These are phyloP conservation scores for Sinocyclocheilus grahami DNA, from an alignment of 2,113 vertebrate species.

Conservation along the genomic window DNA sequence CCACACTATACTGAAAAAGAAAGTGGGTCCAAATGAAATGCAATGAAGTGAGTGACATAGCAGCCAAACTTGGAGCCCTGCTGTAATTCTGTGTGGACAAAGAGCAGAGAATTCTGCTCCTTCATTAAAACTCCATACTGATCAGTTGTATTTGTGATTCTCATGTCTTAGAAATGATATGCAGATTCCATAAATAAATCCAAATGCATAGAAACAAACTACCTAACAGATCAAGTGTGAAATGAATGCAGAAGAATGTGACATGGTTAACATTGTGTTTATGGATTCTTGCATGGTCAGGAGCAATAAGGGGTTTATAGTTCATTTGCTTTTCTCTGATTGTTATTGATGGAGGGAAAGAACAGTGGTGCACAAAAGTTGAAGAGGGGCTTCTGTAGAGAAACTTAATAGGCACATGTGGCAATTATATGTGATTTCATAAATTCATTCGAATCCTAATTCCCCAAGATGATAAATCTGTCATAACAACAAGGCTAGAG, in stretches of 20 bases:
- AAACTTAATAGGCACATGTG: conserved; percentile 54
- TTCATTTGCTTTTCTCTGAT: conserved; percentile 63
- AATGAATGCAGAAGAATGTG: conserved; percentile 51
- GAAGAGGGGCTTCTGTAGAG: conserved; percentile 45
- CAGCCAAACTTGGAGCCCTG: not conserved
- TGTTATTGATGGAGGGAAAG: conserved; percentile 61
- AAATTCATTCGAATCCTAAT: conserved; percentile 46
- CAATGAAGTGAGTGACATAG: conserved; percentile 23
- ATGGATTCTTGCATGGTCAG: conserved; percentile 56
- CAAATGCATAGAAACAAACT: not conserved
- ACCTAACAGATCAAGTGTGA: conserved; percentile 56
- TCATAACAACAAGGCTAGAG: conserved; percentile 6
- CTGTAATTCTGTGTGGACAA: not conserved
- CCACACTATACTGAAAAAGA: not conserved
- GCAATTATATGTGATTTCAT: conserved; percentile 57
- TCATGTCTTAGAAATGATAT: conserved; percentile 15
- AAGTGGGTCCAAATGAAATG: conserved; percentile 32
- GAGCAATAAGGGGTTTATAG: conserved; percentile 55
- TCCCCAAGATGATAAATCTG: conserved; percentile 43
- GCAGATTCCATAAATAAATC: not conserved
- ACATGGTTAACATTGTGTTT: conserved; percentile 57
- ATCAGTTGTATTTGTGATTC: conserved; percentile 28
- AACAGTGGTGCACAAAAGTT: conserved; percentile 9
- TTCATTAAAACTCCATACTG: conserved; percentile 55
- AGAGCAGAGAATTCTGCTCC: conserved; percentile 25